Evolutionary conservation across 2,797 vertebrate species (phyloP), one percentile per base, ranked within the genome.

Genomic region (Chiroxiphia lanceolata): DNA sequence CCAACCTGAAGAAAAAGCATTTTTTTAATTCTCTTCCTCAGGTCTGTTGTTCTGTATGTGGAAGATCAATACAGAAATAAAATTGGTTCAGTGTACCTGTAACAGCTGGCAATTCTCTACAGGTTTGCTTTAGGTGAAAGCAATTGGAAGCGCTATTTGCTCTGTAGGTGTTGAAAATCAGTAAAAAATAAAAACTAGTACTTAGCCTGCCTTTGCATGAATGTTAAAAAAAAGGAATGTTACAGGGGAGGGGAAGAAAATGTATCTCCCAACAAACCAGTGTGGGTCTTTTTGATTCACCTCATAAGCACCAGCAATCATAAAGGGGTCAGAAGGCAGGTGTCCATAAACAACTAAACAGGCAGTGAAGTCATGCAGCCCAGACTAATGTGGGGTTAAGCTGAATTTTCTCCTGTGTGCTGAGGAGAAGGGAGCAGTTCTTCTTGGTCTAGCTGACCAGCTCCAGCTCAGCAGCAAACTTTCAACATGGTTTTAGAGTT

Each of bases 51-150:
- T 87, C 33, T 69, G 20, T 86, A 81, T 68, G 69, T 81, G 69
- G 45, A 86, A 86, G 61, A 93, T 95, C 76, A 61, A 85, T 91
- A 68, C 40, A 75, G 76, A 94, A 87, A 77, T 75, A 85, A 88
- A 94, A 93, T 86, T 68, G 60, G 22, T 75, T 91, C 53, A 14
- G 5, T 45, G 69, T 81, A 34, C 45, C 78, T 75, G 20, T 71
- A 90, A 31, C 26, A 44, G 44, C 47, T 90, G 1, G 6, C 65
- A 90, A 34, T 86, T 92, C 65, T 85, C 79, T 85, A 38, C 5
- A 27, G 64, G 26, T 70, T 87, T 93, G 27, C 59, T 77, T 79
- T 89, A 80, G 79, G 68, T 74, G 56, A 96, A 90, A 90, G 68
- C 63, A 93, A 83, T 50, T 83, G 36, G 64, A 91, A 89, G 18